A percentile compares a stretch with the other conserved stretches of the same genome.
These are phyloP conservation scores for Galerucella nymphaeae DNA, from an alignment of 2,888 invertebrate species.

Conservation along the genomic window DNA sequence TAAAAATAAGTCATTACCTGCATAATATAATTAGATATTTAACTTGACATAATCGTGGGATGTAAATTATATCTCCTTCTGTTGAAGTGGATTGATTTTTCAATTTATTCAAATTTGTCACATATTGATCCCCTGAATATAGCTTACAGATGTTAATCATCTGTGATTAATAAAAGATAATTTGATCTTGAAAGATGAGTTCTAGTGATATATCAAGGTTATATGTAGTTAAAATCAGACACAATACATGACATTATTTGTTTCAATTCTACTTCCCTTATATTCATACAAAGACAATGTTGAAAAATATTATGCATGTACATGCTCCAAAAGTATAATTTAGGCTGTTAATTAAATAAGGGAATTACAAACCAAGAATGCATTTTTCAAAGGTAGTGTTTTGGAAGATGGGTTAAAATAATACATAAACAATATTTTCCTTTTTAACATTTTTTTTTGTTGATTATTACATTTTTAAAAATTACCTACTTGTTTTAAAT, in stretches of 20 bases:
- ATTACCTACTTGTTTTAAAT: neutral
- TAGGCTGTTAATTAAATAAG: too few species aligned
- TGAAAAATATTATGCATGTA: too few species aligned
- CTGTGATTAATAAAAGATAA: neutral
- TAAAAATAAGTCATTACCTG: conserved; percentile 10
- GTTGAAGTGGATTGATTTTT: conserved; percentile 3
- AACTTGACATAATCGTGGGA: neutral
- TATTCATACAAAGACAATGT: too few species aligned
- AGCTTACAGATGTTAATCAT: conserved; percentile 2
- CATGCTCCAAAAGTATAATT: too few species aligned
- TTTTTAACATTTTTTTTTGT: too few species aligned
- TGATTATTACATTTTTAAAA: too few species aligned
- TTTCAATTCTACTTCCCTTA: neutral
- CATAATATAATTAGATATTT: neutral
- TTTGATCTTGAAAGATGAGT: neutral
- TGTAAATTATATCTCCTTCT: conserved; percentile 3
- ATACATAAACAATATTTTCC: too few species aligned
- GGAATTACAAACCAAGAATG: too few species aligned
- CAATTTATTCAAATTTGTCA: conserved; percentile 8
- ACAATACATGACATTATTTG: neutral
- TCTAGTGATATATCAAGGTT: neutral
- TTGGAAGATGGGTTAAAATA: too few species aligned
- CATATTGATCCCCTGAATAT: conserved; percentile 15
- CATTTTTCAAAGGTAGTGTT: too few species aligned
- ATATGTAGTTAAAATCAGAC: neutral